Conservation (phyloP, 2,113 vertebrate species). For the Notothenia rossii region DNA sequence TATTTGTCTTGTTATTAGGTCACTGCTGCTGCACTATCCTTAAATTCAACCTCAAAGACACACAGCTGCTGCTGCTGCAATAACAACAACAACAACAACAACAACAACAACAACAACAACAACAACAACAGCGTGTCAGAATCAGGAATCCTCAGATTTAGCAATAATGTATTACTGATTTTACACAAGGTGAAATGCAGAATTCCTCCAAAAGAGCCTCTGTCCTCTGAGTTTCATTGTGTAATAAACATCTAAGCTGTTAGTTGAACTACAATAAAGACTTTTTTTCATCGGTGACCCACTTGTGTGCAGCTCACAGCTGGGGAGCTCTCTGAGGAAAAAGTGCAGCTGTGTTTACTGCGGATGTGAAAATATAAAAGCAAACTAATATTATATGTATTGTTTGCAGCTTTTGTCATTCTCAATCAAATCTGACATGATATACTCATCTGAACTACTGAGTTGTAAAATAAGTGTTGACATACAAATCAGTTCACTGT, state of each 20-base stretch:
- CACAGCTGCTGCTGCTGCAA: conserved; percentile 9
- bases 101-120: too few species aligned
- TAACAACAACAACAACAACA: background rate
- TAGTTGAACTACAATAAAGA: background rate
- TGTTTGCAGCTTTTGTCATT: background rate
- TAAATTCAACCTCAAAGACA: conserved; percentile 5
- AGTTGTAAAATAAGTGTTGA: background rate
- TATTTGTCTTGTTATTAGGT: background rate
- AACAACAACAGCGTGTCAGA: background rate
- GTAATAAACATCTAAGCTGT: conserved; percentile 13
- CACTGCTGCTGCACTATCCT: background rate
- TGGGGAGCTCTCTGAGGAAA: conserved; percentile 13
- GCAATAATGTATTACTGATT: background rate
- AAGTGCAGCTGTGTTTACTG: conserved; percentile 25
- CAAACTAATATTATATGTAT: conserved; percentile 11
- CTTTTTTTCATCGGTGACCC: background rate
- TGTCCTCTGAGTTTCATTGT: background rate
- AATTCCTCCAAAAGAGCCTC: background rate
- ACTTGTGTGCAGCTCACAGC: conserved; percentile 46
- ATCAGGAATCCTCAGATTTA: background rate
- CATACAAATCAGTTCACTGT: too few species aligned
- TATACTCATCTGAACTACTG: background rate
- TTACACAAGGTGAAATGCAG: background rate
- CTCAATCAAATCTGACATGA: background rate
- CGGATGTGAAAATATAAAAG: conserved; percentile 9